Percentiles rank a stretch among this genome's conserved stretches.
phyloP scores from a whole-genome alignment of 1,140 invertebrate genomes.

The Medauroidea extradentata region DNA sequence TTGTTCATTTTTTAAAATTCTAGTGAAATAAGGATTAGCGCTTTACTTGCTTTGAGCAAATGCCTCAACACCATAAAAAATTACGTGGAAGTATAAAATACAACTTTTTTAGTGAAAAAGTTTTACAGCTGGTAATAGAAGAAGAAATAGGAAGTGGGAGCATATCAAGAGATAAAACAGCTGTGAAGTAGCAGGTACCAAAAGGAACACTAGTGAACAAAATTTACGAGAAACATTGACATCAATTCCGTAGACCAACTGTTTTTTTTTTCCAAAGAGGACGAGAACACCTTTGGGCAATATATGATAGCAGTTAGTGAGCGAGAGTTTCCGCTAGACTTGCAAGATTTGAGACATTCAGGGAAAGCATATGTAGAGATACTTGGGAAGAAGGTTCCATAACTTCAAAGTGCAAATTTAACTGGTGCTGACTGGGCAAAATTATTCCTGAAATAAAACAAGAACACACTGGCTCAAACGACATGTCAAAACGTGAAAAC shows the following conservation, averaged over 20 bases:
- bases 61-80: conserved; percentile 10
- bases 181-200: conserved; percentile 3
- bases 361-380: conserved; percentile 31
- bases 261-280: not conserved
- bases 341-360: conserved; percentile 23
- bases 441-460: conserved; percentile 31
- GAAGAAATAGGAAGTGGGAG: conserved; percentile 1
- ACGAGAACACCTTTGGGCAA: not conserved
- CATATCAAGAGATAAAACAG: conserved; percentile 10
- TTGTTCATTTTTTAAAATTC: too few relatives aligned
- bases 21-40: too few relatives aligned
- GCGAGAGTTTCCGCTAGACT: conserved; percentile 32
- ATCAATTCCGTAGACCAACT: not conserved
- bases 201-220: too few relatives aligned
- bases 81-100: conserved; percentile 10
- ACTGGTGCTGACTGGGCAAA: conserved; percentile 27
- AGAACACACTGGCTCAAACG: conserved; percentile 24
- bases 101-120: conserved; percentile 8
- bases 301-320: conserved; percentile 8
- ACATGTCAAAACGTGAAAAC: conserved; percentile 36
- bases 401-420: conserved; percentile 29
- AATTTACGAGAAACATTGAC: too few relatives aligned
- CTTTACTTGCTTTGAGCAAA: conserved; percentile 4
- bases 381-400: conserved; percentile 35
- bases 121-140: not conserved